Conservation (phyloP, 2,888 invertebrate species). For the Amphiduros pacificus region DNA sequence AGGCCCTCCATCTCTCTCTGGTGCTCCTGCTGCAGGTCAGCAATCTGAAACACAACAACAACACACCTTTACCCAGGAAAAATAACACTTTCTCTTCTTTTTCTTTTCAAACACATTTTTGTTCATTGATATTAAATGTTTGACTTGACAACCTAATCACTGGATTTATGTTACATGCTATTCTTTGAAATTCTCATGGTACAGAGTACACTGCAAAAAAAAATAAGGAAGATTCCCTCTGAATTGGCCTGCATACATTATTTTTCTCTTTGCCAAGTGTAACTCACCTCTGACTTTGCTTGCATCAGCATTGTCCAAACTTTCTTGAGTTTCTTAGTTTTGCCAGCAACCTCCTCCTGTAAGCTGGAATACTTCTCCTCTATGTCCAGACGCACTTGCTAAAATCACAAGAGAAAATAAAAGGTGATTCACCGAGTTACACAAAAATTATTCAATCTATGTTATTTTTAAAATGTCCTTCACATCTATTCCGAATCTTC, state of each 20-base stretch:
- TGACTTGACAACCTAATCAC: background rate
- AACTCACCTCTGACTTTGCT: slow-evolving; percentile 64
- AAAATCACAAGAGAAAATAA: slow-evolving; percentile 20
- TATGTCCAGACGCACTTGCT: slow-evolving; percentile 87
- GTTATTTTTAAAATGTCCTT: background rate
- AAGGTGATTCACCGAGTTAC: background rate
- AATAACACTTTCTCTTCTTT: background rate
- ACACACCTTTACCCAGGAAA: background rate
- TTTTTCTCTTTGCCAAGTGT: too few species aligned
- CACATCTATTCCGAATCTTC: too few species aligned
- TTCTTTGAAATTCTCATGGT: too few species aligned
- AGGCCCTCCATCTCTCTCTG: slow-evolving; percentile 96
- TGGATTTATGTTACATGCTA: too few species aligned
- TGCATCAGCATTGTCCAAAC: slow-evolving; percentile 83
- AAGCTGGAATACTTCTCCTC: slow-evolving; percentile 92
- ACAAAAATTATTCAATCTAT: background rate
- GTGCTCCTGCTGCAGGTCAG: slow-evolving; percentile 80
- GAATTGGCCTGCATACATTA: too few species aligned
- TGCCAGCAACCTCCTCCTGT: slow-evolving; percentile 92
- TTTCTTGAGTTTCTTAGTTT: slow-evolving; percentile 88
- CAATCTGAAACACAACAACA: slow-evolving; percentile 54
- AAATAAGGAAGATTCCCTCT: background rate
- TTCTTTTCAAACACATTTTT: background rate
- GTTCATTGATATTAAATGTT: background rate
- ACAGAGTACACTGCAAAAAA: background rate